Conservation (phyloP, 1,140 invertebrate genomes). For the Plectrocnemia conspersa region DNA sequence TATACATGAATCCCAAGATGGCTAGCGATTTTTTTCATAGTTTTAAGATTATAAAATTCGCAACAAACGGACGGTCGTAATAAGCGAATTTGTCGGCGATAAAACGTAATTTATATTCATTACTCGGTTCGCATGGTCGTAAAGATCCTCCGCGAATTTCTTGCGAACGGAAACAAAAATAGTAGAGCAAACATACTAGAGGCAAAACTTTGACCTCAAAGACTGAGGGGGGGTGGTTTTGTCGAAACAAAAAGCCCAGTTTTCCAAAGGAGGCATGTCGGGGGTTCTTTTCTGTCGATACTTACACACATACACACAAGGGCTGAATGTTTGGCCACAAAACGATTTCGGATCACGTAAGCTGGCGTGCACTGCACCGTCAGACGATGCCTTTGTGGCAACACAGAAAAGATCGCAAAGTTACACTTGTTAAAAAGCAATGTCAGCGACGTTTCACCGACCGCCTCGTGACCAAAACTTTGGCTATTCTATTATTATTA, state of each 20-base stretch:
- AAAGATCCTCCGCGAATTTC: slow-evolving; percentile 2
- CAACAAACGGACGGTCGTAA: too few relatives aligned
- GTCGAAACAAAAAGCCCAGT: slow-evolving; percentile 10
- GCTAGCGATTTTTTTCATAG: too few relatives aligned
- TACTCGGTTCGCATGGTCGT: slow-evolving; percentile 1
- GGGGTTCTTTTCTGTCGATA: slow-evolving; percentile 11
- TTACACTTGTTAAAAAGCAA: slow-evolving; percentile 5
- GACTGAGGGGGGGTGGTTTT: neutral
- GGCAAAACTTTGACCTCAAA: slow-evolving; percentile 7
- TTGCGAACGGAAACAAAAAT: slow-evolving; percentile 6
- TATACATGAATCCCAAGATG: too few relatives aligned
- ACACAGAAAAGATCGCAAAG: slow-evolving; percentile 7
- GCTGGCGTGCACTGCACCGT: slow-evolving; percentile 4
- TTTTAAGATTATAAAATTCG: too few relatives aligned
- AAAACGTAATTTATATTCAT: slow-evolving; percentile 8
- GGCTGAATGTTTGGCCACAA: neutral
- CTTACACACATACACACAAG: too few relatives aligned
- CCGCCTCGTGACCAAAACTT: too few relatives aligned
- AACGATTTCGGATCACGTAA: slow-evolving; percentile 23
- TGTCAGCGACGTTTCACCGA: too few relatives aligned
- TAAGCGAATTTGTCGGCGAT: too few relatives aligned
- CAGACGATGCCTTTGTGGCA: slow-evolving; percentile 5
- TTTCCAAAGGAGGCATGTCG: neutral
- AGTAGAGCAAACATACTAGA: slow-evolving; percentile 14
- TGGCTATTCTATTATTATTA: too few relatives aligned